phyloP scores from a whole-genome alignment of 2,888 invertebrate genomes.

The Lasioglossum zephyrum region DNA sequence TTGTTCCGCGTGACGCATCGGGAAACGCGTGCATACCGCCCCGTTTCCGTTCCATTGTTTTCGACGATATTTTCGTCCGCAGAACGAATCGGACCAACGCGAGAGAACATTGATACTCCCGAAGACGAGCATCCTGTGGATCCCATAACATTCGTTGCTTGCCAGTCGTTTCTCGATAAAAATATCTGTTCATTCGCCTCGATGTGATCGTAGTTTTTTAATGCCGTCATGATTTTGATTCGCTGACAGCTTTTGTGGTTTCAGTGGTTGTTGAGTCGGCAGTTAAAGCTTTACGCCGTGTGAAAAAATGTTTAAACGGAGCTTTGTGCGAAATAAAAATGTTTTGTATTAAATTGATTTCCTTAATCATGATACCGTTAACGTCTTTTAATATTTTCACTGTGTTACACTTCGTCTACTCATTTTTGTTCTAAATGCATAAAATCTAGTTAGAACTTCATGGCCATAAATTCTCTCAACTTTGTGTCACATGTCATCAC shows the following conservation, averaged over 20 bases:
- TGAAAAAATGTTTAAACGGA: not conserved
- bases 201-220: not conserved
- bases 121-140: not conserved
- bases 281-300: not conserved
- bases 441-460: not conserved
- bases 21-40: not conserved
- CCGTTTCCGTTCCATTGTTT: not conserved
- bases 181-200: not conserved
- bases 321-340: not conserved
- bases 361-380: not conserved
- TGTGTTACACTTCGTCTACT: not conserved
- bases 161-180: not conserved
- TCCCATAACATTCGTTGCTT: conserved; percentile 2
- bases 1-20: not conserved
- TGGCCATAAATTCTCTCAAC: not conserved
- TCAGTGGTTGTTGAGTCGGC: not conserved
- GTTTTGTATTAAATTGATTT: not conserved
- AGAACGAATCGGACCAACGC: not conserved
- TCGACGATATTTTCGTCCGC: not conserved
- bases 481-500: not conserved
- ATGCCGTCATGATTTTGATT: not conserved
- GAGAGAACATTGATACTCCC: not conserved
- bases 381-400: not conserved
- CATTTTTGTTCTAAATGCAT: not conserved
- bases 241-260: not conserved